Base-by-base conservation (phyloP, 1,140 invertebrate species). In the Heliothis virescens region DNA sequence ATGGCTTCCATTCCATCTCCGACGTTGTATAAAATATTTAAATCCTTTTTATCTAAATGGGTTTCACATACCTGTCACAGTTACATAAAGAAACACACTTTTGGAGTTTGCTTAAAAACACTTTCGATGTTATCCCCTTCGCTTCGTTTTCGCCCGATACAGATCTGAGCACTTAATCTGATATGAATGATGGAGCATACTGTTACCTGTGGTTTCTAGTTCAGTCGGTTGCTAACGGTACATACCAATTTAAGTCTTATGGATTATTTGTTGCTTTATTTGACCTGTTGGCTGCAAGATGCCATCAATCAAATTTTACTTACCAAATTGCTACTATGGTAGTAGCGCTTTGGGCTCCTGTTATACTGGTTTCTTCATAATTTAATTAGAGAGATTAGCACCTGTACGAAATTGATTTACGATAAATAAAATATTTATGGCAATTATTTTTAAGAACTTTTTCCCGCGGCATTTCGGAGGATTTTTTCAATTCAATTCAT, bases 221-320 rank as follows among this genome's bases (percentile, higher is more conserved):
- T 52, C 48, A 52, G 4, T 69, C 47, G 65, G 65, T 52, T 52
- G 48, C 1, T 69, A 69, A 69, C 65, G 65, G 65, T 69, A 69
- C 48, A 52, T 48, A 15, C 48, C 21, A 69, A 52, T 69, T 69
- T 69, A 50, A 65, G 16, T 2, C 9, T 69, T 15, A 52, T 67
- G 63, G 63, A 67, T 47, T 65, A 47, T 69, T 69, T 69, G 13
- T 65, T 65, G 62, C 62, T 65, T 65, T 18, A 48, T 65, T 65
- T 65, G 62, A 65, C 62, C 62, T 18, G 29, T 63, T 5, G 62
- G 26, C 47, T n/a, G 7, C 16, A 12, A 47, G 16, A 10, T 65
- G 47, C 15, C 62, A 65, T 65, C 62, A 48, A 65, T 65, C 62
- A 65, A 47, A 65, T 10, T 65, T 65, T 21, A 52, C 18, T 65